Percentiles rank a stretch among this genome's conserved stretches.
These are phyloP conservation scores for Laticauda colubrina DNA, from an alignment of 2,113 vertebrate species.

Conservation along the genomic window DNA sequence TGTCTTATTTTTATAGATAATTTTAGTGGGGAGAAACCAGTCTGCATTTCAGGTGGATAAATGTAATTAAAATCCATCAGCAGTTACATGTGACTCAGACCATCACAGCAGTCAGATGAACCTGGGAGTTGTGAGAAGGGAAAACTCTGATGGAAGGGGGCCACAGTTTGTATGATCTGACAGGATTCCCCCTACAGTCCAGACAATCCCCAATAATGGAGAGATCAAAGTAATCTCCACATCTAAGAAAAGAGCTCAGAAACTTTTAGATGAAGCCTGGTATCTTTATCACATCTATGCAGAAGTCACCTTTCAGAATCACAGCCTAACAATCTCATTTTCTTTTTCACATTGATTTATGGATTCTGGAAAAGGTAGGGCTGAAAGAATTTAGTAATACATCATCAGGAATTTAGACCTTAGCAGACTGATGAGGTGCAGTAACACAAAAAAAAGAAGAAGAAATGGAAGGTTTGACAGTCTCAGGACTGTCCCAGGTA, in stretches of 20 bases:
- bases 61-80: background rate
- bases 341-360: background rate
- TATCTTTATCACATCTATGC: background rate
- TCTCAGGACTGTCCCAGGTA: background rate
- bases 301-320: background rate
- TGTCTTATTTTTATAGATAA: background rate
- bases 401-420: background rate
- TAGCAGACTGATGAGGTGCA: background rate
- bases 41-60: background rate
- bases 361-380: background rate
- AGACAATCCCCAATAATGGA: background rate
- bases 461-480: background rate
- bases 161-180: background rate
- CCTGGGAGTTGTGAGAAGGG: background rate
- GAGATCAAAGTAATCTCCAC: background rate
- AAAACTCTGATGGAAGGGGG: background rate
- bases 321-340: background rate
- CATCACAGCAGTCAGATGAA: too few relatives aligned
- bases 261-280: background rate
- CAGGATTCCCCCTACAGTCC: background rate
- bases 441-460: background rate
- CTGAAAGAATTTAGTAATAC: background rate
- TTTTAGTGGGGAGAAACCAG: background rate
- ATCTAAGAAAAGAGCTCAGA: background rate
- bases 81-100: background rate